These are phyloP conservation scores for Planiliza haematocheilus DNA, from an alignment of 2,113 vertebrate genomes.

Conservation along the genomic window DNA sequence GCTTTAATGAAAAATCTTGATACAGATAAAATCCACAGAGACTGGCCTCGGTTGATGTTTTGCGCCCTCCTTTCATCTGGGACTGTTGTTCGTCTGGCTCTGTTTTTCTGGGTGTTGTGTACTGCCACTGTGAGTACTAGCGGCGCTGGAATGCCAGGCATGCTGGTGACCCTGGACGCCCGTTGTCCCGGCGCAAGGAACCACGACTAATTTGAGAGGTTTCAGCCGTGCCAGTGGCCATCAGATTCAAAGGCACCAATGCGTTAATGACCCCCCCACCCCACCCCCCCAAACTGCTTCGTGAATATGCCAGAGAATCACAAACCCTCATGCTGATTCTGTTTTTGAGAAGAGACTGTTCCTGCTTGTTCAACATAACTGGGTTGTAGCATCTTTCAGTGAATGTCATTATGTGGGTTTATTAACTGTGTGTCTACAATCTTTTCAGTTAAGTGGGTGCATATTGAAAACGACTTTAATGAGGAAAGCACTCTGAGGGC, in stretches of 20 bases:
- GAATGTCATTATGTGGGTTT: not conserved
- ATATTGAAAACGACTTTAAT: not conserved
- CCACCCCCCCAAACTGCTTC: conserved; percentile 20
- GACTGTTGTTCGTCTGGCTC: conserved; percentile 5
- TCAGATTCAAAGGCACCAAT: conserved; percentile 61
- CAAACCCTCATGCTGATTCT: conserved; percentile 6
- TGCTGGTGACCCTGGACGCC: conserved; percentile 67
- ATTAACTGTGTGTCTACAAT: no score
- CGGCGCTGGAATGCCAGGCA: conserved; percentile 74
- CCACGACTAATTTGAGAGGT: conserved; percentile 77
- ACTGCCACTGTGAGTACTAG: conserved; percentile 36
- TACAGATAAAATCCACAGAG: not conserved
- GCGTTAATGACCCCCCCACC: conserved; percentile 54
- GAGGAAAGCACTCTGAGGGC: no score
- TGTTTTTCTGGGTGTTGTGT: conserved; percentile 37
- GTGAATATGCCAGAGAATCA: conserved; percentile 17
- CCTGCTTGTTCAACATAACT: not conserved
- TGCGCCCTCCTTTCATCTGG: not conserved
- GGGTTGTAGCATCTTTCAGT: not conserved
- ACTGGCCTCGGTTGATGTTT: not conserved
- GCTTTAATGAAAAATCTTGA: not conserved
- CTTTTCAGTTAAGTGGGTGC: not conserved
- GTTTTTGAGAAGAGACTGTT: not conserved
- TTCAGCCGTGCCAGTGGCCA: conserved; percentile 60
- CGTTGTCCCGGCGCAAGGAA: conserved; percentile 74